Percentiles rank a stretch among this genome's conserved stretches.
phyloP scores from a whole-genome alignment of 2,888 invertebrate species.

The Graphium colonna region DNA sequence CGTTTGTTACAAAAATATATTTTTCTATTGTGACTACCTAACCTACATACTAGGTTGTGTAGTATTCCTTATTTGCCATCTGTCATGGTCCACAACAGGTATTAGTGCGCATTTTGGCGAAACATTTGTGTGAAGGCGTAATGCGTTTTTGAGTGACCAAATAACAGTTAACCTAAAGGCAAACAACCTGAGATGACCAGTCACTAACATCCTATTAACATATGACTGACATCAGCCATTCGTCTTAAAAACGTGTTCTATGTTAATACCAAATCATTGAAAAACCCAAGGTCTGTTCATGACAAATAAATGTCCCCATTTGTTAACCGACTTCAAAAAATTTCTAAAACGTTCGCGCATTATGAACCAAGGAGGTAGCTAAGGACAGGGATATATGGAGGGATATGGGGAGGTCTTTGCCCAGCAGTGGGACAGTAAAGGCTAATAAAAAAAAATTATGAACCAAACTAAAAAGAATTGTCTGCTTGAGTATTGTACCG shows the following conservation, averaged over 20 bases:
- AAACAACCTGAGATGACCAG: constrained; percentile 15
- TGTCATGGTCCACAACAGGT: constrained; percentile 1
- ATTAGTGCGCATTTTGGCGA: background rate
- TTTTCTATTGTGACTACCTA: no score
- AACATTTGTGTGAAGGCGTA: constrained; percentile 1
- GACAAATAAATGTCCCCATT: background rate
- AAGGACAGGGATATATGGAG: no score
- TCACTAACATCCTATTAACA: constrained; percentile 8
- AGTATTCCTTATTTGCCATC: constrained; percentile 13
- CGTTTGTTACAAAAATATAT: no score
- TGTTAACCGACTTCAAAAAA: no score
- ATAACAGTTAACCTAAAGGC: constrained; percentile 19
- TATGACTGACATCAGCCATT: constrained; percentile 1
- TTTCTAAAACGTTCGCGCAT: no score
- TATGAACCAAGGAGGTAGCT: no score
- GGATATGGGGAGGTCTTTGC: no score
- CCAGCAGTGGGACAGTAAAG: no score
- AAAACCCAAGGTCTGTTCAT: background rate
- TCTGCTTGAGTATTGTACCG: no score
- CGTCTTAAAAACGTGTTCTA: background rate
- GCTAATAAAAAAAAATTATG: no score
- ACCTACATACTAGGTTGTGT: no score
- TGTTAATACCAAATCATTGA: background rate
- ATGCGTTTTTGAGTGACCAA: constrained; percentile 1
- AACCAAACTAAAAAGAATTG: no score